A percentile compares a stretch with the other conserved stretches of the same genome.
Evolutionary conservation across 2,113 vertebrate genomes (phyloP).

Genomic region (Anolis sagrei): DNA sequence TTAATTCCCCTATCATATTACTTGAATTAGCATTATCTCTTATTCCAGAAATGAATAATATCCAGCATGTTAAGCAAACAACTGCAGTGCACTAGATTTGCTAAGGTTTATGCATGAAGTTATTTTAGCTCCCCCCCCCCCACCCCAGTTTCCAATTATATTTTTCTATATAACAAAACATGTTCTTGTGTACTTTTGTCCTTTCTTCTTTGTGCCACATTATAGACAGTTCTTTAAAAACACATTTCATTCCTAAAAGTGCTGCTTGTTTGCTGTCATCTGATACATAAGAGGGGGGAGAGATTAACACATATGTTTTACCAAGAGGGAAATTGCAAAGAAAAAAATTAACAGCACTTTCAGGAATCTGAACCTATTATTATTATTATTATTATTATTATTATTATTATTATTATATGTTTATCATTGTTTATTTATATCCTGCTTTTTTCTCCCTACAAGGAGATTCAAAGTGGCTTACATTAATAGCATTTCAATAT

Average conservation of each 20-base stretch:
- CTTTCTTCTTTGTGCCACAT: neutral
- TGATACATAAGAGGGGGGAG: neutral
- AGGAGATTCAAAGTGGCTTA: no score
- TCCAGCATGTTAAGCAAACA: constrained; percentile 19
- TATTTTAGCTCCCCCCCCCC: neutral
- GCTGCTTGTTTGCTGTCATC: neutral
- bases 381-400: no score
- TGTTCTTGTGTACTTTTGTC: neutral
- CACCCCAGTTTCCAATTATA: neutral
- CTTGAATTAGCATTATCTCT: constrained; percentile 4
- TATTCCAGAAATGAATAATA: constrained; percentile 20
- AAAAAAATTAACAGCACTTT: neutral
- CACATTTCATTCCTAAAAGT: neutral
- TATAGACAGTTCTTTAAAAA: neutral
- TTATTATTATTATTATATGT: no score
- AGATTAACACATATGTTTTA: neutral
- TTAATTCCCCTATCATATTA: constrained; percentile 24
- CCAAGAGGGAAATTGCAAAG: neutral
- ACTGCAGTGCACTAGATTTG: constrained; percentile 19
- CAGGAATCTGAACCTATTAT: neutral
- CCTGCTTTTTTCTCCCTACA: no score
- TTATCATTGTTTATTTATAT: no score
- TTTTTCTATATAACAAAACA: neutral
- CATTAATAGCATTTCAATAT: no score
- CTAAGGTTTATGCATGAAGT: constrained; percentile 1